Evolutionary conservation across 64 coral and sea anemone species (phyloP).

Genomic region (Orbicella faveolata): DNA sequence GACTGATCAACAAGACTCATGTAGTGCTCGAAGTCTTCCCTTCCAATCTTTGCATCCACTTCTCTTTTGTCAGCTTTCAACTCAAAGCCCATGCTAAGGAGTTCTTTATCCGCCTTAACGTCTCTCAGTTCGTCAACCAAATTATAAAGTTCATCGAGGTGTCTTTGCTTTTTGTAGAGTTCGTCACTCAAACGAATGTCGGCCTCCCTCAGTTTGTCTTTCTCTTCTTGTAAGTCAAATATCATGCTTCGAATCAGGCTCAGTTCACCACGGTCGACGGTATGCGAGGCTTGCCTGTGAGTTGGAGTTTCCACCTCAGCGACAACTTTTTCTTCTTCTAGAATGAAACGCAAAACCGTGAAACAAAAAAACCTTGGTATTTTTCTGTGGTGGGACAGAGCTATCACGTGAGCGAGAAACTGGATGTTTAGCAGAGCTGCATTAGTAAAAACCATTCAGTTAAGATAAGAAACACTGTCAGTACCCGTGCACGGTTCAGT

Average conservation of each 20-base stretch:
- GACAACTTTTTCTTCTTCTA: slow-evolving; percentile 5
- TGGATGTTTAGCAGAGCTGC: no score
- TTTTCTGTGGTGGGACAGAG: no score
- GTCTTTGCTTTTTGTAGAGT: slow-evolving; percentile 67
- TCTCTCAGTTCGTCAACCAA: slow-evolving; percentile 70
- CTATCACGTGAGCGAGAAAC: no score
- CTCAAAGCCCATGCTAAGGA: slow-evolving; percentile 66
- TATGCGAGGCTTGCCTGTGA: slow-evolving; percentile 52
- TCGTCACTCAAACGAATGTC: slow-evolving; percentile 59
- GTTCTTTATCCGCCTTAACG: slow-evolving; percentile 85
- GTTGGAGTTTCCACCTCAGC: slow-evolving; percentile 3
- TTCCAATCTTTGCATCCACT: slow-evolving; percentile 67
- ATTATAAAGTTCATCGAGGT: slow-evolving; percentile 70
- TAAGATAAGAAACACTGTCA: no score
- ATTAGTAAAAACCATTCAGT: no score
- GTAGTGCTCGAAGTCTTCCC: slow-evolving; percentile 91
- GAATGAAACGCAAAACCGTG: background rate
- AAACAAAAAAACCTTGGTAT: background rate
- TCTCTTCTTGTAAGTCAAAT: slow-evolving; percentile 86
- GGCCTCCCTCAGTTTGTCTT: slow-evolving; percentile 73
- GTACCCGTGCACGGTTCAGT: no score
- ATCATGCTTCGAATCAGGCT: slow-evolving; percentile 89
- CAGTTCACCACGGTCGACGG: slow-evolving; percentile 41
- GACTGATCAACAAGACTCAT: slow-evolving; percentile 90
- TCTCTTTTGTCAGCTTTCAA: slow-evolving; percentile 87